Conservation (phyloP, 2,797 vertebrate genomes). For the Forpus xanthops region DNA sequence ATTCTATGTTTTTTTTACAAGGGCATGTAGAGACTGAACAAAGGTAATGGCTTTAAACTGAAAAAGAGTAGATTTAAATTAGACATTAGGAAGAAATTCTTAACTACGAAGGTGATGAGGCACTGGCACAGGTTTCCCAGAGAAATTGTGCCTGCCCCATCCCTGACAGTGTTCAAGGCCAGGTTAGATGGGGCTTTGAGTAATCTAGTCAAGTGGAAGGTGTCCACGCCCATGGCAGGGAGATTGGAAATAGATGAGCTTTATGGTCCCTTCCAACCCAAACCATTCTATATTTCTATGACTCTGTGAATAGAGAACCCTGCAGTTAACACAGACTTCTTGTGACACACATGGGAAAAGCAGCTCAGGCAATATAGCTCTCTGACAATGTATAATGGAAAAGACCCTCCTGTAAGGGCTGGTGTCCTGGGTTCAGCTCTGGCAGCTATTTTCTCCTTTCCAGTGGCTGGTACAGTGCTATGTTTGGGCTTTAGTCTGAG, state of each 20-base stretch:
- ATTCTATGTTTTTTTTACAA: no score
- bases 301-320: background rate
- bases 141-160: background rate
- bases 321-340: background rate
- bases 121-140: background rate
- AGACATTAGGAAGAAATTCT: background rate
- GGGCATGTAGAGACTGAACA: background rate
- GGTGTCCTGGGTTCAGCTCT: background rate
- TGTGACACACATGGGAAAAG: fast-evolving
- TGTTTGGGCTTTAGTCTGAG: background rate
- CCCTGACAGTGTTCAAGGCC: background rate
- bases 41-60: background rate
- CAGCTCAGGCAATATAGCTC: background rate
- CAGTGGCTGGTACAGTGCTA: background rate
- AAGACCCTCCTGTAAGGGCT: background rate
- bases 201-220: background rate
- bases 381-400: background rate
- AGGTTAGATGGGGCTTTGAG: background rate
- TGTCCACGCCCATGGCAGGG: background rate
- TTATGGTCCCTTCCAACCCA: background rate
- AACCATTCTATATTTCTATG: background rate
- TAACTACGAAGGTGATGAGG: background rate
- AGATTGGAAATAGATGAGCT: background rate
- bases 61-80: background rate
- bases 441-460: background rate